phyloP scores from a whole-genome alignment of 2,113 vertebrate species.

The Gila orcuttii region DNA sequence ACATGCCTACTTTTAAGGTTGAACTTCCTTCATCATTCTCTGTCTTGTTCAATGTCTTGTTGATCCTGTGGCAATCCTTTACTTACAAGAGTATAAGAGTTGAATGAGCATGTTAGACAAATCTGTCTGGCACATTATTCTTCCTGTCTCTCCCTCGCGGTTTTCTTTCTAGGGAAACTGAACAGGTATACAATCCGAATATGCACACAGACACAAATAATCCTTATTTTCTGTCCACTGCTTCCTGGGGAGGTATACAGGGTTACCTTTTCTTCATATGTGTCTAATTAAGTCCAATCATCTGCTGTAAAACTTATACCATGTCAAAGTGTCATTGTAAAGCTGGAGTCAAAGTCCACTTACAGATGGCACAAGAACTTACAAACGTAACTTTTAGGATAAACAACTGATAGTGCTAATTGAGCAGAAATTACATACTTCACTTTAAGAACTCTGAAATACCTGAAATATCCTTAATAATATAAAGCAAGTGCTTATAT shows the following conservation, averaged over 20 bases:
- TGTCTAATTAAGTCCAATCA: background rate
- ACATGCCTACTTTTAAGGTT: slow-evolving; percentile 1
- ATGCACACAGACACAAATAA: background rate
- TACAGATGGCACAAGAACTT: background rate
- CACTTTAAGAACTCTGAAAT: background rate
- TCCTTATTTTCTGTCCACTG: background rate
- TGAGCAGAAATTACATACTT: background rate
- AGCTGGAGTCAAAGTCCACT: background rate
- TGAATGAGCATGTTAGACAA: background rate
- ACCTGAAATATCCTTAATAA: background rate
- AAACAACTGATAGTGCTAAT: background rate
- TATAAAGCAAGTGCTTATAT: background rate
- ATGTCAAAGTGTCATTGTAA: background rate
- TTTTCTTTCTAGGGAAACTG: background rate
- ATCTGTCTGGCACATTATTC: background rate
- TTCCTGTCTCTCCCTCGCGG: background rate
- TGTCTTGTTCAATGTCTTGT: background rate
- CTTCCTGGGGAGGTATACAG: background rate
- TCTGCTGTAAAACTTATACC: background rate
- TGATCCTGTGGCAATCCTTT: background rate
- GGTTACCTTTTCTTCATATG: background rate
- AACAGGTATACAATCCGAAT: background rate
- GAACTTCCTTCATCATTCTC: background rate
- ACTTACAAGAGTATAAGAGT: background rate
- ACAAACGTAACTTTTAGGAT: no score